Conservation (phyloP, 1,140 invertebrate species). For the Habropoda laboriosa region DNA sequence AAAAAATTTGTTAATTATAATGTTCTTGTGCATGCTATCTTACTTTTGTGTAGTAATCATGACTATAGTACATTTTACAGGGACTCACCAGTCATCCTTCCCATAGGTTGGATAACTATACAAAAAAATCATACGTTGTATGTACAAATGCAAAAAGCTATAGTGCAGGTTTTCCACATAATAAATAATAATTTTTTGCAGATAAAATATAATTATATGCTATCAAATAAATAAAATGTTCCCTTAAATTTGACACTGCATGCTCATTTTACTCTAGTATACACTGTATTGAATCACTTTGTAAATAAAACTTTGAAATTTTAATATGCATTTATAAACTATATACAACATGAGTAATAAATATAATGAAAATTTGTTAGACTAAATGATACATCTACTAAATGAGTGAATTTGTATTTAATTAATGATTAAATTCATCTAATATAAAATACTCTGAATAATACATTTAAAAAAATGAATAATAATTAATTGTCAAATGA, state of each 20-base stretch:
- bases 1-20: conserved; percentile 49
- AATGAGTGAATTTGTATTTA: neutral
- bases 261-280: conserved; percentile 35
- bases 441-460: conserved; percentile 6
- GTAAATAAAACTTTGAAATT: neutral
- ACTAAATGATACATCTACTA: neutral
- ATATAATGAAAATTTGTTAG: neutral
- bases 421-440: conserved; percentile 5
- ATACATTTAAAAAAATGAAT: neutral
- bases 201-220: conserved; percentile 14
- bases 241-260: conserved; percentile 23
- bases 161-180: conserved; percentile 62
- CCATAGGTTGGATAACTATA: conserved; percentile 84
- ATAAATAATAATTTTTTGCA: conserved; percentile 44
- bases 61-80: conserved; percentile 76
- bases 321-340: conserved; percentile 41
- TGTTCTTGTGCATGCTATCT: conserved; percentile 64
- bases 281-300: neutral
- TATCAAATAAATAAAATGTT: conserved; percentile 16
- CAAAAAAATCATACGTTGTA: conserved; percentile 79
- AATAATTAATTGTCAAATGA: conserved; percentile 8
- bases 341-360: conserved; percentile 15
- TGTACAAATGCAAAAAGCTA: conserved; percentile 75
- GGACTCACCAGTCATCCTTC: conserved; percentile 85
- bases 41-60: conserved; percentile 58